Evolutionary conservation across 2,888 invertebrate genomes (phyloP).

Genomic region (Coleophora flavipennella): DNA sequence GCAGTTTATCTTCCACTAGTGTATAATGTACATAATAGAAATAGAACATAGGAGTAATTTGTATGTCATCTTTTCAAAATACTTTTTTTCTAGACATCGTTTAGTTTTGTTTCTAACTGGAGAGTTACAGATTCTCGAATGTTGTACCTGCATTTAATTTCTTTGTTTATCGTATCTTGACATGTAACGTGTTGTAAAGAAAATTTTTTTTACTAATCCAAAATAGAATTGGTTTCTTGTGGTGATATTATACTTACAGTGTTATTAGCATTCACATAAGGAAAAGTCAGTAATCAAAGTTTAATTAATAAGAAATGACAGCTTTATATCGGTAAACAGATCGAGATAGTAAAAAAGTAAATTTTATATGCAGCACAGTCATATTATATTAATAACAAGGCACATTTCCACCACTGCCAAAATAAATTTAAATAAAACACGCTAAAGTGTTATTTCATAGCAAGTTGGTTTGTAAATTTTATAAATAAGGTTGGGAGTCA

Average conservation of each 20-base stretch:
- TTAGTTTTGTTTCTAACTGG: slow-evolving; percentile 62
- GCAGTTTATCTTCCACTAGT: slow-evolving; percentile 72
- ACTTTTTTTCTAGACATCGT: slow-evolving; percentile 63
- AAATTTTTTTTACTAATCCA: slow-evolving; percentile 59
- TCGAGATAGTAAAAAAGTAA: slow-evolving; percentile 32
- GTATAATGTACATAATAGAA: slow-evolving; percentile 63
- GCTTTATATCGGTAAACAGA: slow-evolving; percentile 63
- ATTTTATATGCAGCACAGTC: slow-evolving; percentile 31
- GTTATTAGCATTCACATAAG: slow-evolving; percentile 56
- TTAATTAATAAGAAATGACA: slow-evolving; percentile 61
- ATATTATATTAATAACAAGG: slow-evolving; percentile 68
- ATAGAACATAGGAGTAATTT: slow-evolving; percentile 47
- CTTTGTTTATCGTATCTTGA: slow-evolving; percentile 65
- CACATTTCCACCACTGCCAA: slow-evolving; percentile 74
- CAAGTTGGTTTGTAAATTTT: slow-evolving; percentile 60
- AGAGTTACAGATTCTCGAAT: slow-evolving; percentile 71
- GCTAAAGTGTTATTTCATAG: slow-evolving; percentile 40
- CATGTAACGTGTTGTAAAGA: slow-evolving; percentile 65
- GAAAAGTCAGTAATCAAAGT: slow-evolving; percentile 62
- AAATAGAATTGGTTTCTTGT: slow-evolving; percentile 53
- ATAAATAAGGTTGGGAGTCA: slow-evolving; percentile 66
- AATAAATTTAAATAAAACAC: slow-evolving; percentile 50
- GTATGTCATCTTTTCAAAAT: slow-evolving; percentile 54
- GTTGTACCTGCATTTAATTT: slow-evolving; percentile 72
- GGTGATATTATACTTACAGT: slow-evolving; percentile 39